phyloP scores from a whole-genome alignment of 2,888 invertebrate species.

The Caenorhabditis wallacei region DNA sequence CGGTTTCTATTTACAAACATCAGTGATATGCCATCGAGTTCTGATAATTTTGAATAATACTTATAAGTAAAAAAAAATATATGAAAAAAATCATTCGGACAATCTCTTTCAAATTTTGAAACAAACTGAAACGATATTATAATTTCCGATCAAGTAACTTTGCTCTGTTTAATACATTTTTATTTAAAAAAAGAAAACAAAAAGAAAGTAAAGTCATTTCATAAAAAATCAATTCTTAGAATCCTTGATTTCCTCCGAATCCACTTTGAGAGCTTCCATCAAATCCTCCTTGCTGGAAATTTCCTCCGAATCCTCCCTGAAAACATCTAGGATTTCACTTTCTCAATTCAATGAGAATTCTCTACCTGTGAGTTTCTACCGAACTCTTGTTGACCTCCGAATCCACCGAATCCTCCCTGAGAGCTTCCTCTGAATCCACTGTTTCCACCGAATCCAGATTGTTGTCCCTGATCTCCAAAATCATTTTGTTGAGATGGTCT shows the following conservation, averaged over 20 bases:
- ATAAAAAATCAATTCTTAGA: not conserved
- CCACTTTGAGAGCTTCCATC: not conserved
- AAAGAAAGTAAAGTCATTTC: not conserved
- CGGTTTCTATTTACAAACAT: too few relatives aligned
- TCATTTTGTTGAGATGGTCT: not conserved
- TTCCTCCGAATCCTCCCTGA: not conserved
- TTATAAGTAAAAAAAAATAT: too few relatives aligned
- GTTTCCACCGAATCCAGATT: conserved; percentile 5
- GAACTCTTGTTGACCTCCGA: conserved; percentile 5
- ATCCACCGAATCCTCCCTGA: not conserved
- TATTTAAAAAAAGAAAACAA: not conserved
- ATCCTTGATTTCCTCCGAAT: not conserved
- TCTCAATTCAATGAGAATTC: too few relatives aligned
- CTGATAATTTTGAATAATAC: too few relatives aligned
- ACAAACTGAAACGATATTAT: too few relatives aligned
- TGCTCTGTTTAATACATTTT: not conserved
- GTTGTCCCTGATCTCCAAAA: conserved; percentile 11
- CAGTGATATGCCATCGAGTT: too few relatives aligned
- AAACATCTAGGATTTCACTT: not conserved
- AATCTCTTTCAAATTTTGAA: too few relatives aligned
- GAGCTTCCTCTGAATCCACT: conserved; percentile 5
- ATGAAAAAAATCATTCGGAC: too few relatives aligned
- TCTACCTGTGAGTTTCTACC: not conserved
- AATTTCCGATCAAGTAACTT: too few relatives aligned
- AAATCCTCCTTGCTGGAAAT: conserved; percentile 5